These are phyloP conservation scores for Spodoptera littoralis DNA, from an alignment of 2,888 invertebrate genomes.

Conservation along the genomic window DNA sequence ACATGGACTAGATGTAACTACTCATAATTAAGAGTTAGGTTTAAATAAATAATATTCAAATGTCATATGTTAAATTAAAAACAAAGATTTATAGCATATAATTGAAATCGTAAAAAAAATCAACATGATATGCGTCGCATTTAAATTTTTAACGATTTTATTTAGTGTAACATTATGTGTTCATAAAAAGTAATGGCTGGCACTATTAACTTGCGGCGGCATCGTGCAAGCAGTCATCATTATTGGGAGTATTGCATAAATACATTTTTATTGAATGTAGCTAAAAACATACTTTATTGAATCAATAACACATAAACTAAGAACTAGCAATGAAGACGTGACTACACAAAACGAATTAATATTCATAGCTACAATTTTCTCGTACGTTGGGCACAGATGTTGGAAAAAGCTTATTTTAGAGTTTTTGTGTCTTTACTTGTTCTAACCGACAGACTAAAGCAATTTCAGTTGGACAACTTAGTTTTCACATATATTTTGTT, in stretches of 20 bases:
- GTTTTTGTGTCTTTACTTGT: slow-evolving; percentile 26
- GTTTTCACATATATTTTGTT: slow-evolving; percentile 13
- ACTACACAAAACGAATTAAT: slow-evolving; percentile 12
- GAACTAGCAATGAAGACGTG: slow-evolving; percentile 21
- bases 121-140: slow-evolving; percentile 41
- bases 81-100: slow-evolving; percentile 56
- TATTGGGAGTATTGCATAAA: slow-evolving; percentile 36
- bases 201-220: slow-evolving; percentile 56
- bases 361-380: slow-evolving; percentile 8
- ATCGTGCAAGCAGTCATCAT: slow-evolving; percentile 53
- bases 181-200: slow-evolving; percentile 68
- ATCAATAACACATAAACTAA: slow-evolving; percentile 12
- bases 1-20: slow-evolving; percentile 20
- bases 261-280: slow-evolving; percentile 20
- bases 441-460: slow-evolving; percentile 17
- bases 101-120: slow-evolving; percentile 46
- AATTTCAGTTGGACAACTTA: slow-evolving; percentile 27
- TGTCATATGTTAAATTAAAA: slow-evolving; percentile 54
- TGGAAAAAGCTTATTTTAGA: slow-evolving; percentile 21
- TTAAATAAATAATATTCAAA: slow-evolving; percentile 37
- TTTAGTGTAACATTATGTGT: slow-evolving; percentile 63
- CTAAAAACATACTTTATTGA: slow-evolving; percentile 18
- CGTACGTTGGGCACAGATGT: slow-evolving; percentile 17
- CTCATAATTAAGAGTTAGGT: slow-evolving; percentile 50
- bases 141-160: slow-evolving; percentile 61